These are phyloP conservation scores for Melipona beecheii DNA, from an alignment of 2,888 invertebrate species.

Conservation along the genomic window DNA sequence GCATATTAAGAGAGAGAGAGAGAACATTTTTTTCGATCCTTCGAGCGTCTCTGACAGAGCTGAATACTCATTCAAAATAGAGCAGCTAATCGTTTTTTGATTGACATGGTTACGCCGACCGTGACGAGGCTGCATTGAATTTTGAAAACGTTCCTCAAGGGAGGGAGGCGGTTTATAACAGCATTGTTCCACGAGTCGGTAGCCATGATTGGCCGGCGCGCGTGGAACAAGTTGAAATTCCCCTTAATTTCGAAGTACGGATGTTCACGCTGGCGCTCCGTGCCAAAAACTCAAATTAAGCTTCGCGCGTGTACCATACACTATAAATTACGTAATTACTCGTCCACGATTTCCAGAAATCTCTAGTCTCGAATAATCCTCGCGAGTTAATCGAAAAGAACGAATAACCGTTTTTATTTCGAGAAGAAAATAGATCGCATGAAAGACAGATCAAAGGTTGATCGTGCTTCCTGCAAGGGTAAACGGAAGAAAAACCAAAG, in stretches of 20 bases:
- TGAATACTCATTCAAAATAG: background rate
- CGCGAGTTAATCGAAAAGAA: background rate
- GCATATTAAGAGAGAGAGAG: too few relatives aligned
- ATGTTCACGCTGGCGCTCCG: background rate
- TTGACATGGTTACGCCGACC: background rate
- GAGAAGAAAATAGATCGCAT: background rate
- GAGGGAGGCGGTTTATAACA: background rate
- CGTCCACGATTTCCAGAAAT: too few relatives aligned
- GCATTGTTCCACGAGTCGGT: background rate
- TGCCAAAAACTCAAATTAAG: constrained; percentile 6
- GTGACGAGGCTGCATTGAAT: constrained; percentile 2
- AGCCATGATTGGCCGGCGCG: background rate
- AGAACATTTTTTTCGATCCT: background rate
- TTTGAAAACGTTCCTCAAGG: background rate
- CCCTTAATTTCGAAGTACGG: background rate
- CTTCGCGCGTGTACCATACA: background rate
- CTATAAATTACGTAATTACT: too few relatives aligned
- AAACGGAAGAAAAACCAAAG: constrained; percentile 17
- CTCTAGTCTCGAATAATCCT: too few relatives aligned
- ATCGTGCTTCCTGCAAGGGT: constrained; percentile 35
- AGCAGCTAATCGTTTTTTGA: background rate
- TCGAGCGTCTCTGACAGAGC: background rate
- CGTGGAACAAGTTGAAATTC: background rate
- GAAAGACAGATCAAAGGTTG: constrained; percentile 7
- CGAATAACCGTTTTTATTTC: background rate